Evolutionary conservation across 2,113 vertebrate genomes (phyloP).

Genomic region (Brachionichthys hirsutus): DNA sequence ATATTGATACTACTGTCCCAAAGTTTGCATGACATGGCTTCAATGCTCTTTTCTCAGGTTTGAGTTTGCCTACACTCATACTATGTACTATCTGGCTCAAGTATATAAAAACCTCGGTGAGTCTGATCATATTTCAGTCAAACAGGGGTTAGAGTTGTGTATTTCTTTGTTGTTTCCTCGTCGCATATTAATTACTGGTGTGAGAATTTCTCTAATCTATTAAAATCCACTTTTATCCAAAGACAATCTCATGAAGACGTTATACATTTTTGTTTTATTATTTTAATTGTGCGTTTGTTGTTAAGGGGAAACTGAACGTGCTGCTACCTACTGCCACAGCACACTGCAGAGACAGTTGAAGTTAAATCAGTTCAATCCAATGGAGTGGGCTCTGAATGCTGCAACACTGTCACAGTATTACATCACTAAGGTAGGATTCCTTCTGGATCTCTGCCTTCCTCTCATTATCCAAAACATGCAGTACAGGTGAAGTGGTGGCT

Average conservation of each 20-base stretch:
- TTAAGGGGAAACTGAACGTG: slow-evolving; percentile 80
- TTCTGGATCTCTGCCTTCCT: neutral
- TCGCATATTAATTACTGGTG: no score
- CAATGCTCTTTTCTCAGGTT: slow-evolving; percentile 77
- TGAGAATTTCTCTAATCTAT: neutral
- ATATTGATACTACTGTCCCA: neutral
- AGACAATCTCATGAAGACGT: no score
- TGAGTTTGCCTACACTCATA: slow-evolving; percentile 94
- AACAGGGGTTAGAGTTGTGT: neutral
- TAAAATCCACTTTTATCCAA: neutral
- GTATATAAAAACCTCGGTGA: slow-evolving; percentile 93
- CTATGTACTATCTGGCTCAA: slow-evolving; percentile 95
- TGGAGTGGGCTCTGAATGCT: slow-evolving; percentile 97
- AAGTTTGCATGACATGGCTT: neutral
- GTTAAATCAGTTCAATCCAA: slow-evolving; percentile 88
- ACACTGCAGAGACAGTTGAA: slow-evolving; percentile 95
- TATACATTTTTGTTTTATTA: neutral
- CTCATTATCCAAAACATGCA: no score
- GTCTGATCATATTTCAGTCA: slow-evolving; percentile 47
- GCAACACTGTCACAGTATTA: slow-evolving; percentile 96
- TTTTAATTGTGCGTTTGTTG: slow-evolving; percentile 25
- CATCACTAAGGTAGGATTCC: slow-evolving; percentile 87
- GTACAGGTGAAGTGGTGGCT: no score
- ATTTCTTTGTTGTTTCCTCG: neutral
- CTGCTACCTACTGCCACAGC: slow-evolving; percentile 93